Evolutionary conservation across 2,888 invertebrate genomes (phyloP).

Genomic region (Patella pellucida): DNA sequence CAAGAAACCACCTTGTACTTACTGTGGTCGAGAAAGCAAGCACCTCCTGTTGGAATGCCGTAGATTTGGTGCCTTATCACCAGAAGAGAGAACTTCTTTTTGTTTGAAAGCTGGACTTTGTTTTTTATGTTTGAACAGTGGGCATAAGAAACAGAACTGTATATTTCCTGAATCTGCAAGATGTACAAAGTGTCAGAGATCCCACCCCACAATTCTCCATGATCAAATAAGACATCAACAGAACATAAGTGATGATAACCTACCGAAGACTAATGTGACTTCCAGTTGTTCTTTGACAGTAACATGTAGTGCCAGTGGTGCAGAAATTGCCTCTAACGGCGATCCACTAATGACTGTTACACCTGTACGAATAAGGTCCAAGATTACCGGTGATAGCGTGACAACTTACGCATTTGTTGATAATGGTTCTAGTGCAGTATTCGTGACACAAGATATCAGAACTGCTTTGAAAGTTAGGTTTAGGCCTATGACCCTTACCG

Average conservation of each 20-base stretch:
- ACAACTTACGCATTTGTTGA: constrained; percentile 2
- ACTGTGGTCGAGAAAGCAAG: not conserved
- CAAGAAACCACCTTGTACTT: not conserved
- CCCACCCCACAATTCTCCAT: not conserved
- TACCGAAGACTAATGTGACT: not conserved
- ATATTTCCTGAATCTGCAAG: not conserved
- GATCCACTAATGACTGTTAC: not conserved
- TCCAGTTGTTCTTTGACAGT: not conserved
- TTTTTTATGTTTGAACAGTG: not conserved
- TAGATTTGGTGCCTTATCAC: not conserved
- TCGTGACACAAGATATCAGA: not conserved
- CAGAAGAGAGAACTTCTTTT: not conserved
- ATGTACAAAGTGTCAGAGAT: not conserved
- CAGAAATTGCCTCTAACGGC: not conserved
- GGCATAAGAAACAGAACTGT: not conserved
- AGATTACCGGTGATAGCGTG: not conserved
- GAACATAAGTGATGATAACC: not conserved
- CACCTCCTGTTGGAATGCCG: not conserved
- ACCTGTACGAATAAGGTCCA: not conserved
- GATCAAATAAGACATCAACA: not conserved
- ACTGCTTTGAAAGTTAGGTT: not conserved
- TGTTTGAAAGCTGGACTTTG: not conserved
- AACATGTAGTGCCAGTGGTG: not conserved
- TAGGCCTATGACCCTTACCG: not conserved
- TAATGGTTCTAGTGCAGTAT: not conserved